Conservation (phyloP, 2,797 vertebrate genomes). For the Apogon hyalosoma region DNA sequence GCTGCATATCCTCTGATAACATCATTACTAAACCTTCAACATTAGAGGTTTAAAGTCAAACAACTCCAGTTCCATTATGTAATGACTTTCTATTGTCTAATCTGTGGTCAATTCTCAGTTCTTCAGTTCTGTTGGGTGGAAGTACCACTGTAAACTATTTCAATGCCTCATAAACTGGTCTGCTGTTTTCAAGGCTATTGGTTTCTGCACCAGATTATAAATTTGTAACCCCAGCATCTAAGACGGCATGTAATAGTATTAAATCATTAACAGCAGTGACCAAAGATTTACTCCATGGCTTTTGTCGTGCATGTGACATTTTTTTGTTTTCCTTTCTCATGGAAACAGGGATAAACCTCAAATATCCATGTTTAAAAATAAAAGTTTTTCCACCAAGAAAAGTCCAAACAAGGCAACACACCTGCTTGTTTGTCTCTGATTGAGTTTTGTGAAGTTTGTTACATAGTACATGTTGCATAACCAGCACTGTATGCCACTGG, state of each 20-base stretch:
- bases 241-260: slow-evolving; percentile 32
- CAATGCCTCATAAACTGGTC: slow-evolving; percentile 18
- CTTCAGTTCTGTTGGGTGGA: slow-evolving; percentile 1
- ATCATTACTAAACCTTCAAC: not conserved
- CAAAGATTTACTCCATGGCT: slow-evolving; percentile 13
- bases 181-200: slow-evolving; percentile 30
- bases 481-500: slow-evolving; percentile 27
- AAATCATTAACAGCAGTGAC: slow-evolving; percentile 21
- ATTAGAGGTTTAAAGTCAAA: not conserved
- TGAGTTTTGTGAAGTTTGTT: slow-evolving; percentile 28
- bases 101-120: not conserved
- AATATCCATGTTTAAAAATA: slow-evolving; percentile 30
- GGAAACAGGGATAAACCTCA: not conserved
- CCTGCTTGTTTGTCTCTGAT: slow-evolving; percentile 21
- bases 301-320: slow-evolving; percentile 3
- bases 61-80: too few relatives aligned
- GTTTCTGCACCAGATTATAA: slow-evolving; percentile 22
- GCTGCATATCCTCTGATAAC: not conserved
- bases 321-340: not conserved
- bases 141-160: slow-evolving; percentile 4
- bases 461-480: slow-evolving; percentile 41
- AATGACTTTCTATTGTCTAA: not conserved
- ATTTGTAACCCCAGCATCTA: slow-evolving; percentile 17
- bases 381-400: slow-evolving; percentile 14
- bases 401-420: slow-evolving; percentile 40